Conservation (phyloP, 2,797 vertebrate species). For the Esox masquinongy region DNA sequence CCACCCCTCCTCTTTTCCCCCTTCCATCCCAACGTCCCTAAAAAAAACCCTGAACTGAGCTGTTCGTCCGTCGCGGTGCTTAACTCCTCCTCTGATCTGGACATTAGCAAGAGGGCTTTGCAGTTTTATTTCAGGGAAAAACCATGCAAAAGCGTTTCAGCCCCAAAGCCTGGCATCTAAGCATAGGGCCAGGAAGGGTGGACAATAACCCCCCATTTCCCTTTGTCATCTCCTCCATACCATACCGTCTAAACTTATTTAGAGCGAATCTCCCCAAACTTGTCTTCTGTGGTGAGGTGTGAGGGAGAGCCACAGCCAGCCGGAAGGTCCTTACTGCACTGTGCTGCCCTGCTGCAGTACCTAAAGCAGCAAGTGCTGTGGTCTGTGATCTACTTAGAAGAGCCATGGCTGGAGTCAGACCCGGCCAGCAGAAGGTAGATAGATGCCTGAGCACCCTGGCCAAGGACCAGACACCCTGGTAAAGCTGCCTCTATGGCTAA, state of each 20-base stretch:
- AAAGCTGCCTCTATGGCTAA: constrained; percentile 78
- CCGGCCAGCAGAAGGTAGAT: constrained; percentile 74
- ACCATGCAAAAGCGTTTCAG: constrained; percentile 34
- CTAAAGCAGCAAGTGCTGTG: constrained; percentile 31
- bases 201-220: constrained; percentile 31
- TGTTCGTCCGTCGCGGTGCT: constrained; percentile 32
- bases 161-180: constrained; percentile 29
- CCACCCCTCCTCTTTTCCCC: constrained; percentile 21
- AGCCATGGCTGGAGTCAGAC: constrained; percentile 52
- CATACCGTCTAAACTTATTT: constrained; percentile 34
- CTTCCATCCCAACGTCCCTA: constrained; percentile 32
- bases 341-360: constrained; percentile 3
- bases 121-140: constrained; percentile 45
- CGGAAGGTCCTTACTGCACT: background rate
- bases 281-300: constrained; percentile 44
- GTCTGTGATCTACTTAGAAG: constrained; percentile 73
- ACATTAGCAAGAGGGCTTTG: constrained; percentile 56
- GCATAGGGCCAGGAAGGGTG: constrained; percentile 25
- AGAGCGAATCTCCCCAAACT: constrained; percentile 34
- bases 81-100: constrained; percentile 63
- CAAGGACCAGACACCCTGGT: constrained; percentile 69
- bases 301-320: constrained; percentile 36
- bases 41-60: constrained; percentile 40
- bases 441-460: constrained; percentile 75
- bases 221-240: constrained; percentile 9